phyloP scores from a whole-genome alignment of 1,140 invertebrate species.

The Macrobrachium nipponense region DNA sequence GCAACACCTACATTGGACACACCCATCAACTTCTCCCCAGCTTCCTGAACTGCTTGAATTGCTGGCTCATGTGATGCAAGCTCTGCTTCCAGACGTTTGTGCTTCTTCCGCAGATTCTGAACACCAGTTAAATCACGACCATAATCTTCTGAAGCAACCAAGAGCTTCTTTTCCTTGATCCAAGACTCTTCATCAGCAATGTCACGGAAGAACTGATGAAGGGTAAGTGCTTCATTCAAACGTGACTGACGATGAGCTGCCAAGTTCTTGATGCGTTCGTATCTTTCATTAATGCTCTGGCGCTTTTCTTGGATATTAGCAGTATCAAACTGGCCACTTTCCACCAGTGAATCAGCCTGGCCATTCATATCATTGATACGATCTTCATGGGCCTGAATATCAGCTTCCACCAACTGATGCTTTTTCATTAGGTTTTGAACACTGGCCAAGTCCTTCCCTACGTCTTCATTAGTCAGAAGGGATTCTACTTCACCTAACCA shows the following conservation, averaged over 20 bases:
- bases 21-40: slow-evolving; percentile 95
- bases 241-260: slow-evolving; percentile 91
- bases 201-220: slow-evolving; percentile 99
- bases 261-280: slow-evolving; percentile 91
- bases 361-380: slow-evolving; percentile 85
- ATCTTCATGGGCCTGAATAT: slow-evolving; percentile 84
- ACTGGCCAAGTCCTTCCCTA: slow-evolving; percentile 97
- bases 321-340: slow-evolving; percentile 94
- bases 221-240: slow-evolving; percentile 93
- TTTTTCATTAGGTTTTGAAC: slow-evolving; percentile 99
- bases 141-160: slow-evolving; percentile 98
- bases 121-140: slow-evolving; percentile 96
- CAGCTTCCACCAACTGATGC: slow-evolving; percentile 91
- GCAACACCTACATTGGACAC: slow-evolving; percentile 96
- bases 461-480: slow-evolving; percentile 95
- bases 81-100: slow-evolving; percentile 96
- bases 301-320: slow-evolving; percentile 93
- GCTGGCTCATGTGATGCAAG: slow-evolving; percentile 95
- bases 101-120: slow-evolving; percentile 98
- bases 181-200: slow-evolving; percentile 99
- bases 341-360: slow-evolving; percentile 93
- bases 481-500: slow-evolving; percentile 98
- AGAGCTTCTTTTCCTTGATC: slow-evolving; percentile 99
- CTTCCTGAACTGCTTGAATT: slow-evolving; percentile 96
- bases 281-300: slow-evolving; percentile 92